Conservation (phyloP, 2,888 invertebrate species). For the Actias luna region DNA sequence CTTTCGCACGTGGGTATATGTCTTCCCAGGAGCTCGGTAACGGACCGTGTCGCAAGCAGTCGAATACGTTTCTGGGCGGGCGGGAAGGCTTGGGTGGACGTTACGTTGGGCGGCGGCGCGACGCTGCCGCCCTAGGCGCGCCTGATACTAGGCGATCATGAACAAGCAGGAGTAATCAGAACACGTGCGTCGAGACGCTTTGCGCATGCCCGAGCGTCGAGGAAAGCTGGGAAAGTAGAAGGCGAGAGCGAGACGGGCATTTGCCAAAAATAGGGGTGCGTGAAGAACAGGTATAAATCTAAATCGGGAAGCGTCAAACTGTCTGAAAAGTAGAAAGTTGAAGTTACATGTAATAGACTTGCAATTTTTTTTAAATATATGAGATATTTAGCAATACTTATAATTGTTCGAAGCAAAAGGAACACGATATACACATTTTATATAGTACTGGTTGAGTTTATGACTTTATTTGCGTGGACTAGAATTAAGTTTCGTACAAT, state of each 20-base stretch:
- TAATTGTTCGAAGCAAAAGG: too few relatives aligned
- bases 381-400: background rate
- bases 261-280: conserved; percentile 63
- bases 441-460: too few relatives aligned
- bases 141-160: conserved; percentile 75
- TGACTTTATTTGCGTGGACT: too few relatives aligned
- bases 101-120: conserved; percentile 73
- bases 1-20: conserved; percentile 43
- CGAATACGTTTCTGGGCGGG: conserved; percentile 74
- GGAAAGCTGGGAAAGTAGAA: conserved; percentile 68
- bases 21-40: conserved; percentile 43
- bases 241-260: conserved; percentile 51
- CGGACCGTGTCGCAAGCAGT: conserved; percentile 70
- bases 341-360: conserved; percentile 39
- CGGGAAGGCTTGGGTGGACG: conserved; percentile 58
- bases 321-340: conserved; percentile 75
- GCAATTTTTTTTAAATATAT: conserved; percentile 20
- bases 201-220: conserved; percentile 64
- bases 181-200: conserved; percentile 70
- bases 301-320: conserved; percentile 77
- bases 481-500: too few relatives aligned
- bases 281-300: conserved; percentile 52
- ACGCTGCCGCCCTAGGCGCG: conserved; percentile 79
- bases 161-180: conserved; percentile 44
- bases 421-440: too few relatives aligned